Base-by-base conservation (phyloP, 2,888 invertebrate genomes). In the Andrena flavipes region DNA sequence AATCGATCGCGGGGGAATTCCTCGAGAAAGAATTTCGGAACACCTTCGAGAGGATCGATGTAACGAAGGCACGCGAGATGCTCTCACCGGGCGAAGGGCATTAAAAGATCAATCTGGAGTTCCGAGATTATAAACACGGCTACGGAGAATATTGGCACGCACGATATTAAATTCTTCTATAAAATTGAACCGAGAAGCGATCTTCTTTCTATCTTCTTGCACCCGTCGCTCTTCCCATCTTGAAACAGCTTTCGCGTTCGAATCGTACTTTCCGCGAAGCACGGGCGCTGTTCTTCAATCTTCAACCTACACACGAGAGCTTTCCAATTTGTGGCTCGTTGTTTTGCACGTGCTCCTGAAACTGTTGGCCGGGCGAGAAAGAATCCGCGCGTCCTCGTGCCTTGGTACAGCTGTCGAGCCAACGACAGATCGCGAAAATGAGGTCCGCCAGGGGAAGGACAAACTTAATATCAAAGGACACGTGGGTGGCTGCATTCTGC, bases 231-330 rank as follows among this genome's bases (percentile, higher is more conserved):
- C 26, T 51, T 63, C 29, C 23, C 42, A 54, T 33, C 51, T 30
- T n/a, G 13, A 59, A 59, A 76, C 77, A 69, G 67, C 81, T 76
- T 16, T 62, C 59, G 54, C 70, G 78, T 77, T 67, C 70, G 56
- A 20, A 59, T 63, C 76, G 73, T 75, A 74, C 73, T 73, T 77
- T 65, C 48, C n/a, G 42, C 64, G 13, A 77, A 64, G 62, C 60
- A 59, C 67, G 64, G 67, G 23, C 72, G 77, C 71, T 71, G 62
- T 29, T 76, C 35, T 62, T 64, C 64, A 49, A 68, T 51, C 20
- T 42, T 59, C 71, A 26, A 42, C 35, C 51, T 29, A 23, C 35
- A 16, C 49, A 3, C 51, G 20, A 35, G 23, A 10, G 51, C 13
- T 30, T 48, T 26, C 49, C 65, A 56, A 59, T 33, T 62, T 26